Evolutionary conservation across 2,888 invertebrate species (phyloP).

Genomic region (Melanchra persicariae): DNA sequence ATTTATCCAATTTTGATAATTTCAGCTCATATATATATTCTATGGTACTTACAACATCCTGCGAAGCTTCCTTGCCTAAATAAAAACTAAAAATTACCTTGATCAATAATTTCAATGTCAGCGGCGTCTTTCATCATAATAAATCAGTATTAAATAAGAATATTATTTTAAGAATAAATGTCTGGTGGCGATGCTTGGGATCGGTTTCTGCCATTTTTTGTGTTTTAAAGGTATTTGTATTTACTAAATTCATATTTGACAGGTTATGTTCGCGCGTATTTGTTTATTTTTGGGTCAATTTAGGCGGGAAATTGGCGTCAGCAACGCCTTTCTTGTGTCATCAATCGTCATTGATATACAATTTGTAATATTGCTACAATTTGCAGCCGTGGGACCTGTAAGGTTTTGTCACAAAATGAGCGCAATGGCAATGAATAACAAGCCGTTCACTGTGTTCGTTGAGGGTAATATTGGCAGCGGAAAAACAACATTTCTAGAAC

Average conservation of each 20-base stretch:
- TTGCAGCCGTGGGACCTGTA: slow-evolving; percentile 64
- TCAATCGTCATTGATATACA: slow-evolving; percentile 9
- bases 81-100: slow-evolving; percentile 8
- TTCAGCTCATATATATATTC: too few species aligned
- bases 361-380: background rate
- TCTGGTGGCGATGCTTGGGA: slow-evolving; percentile 66
- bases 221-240: slow-evolving; percentile 78
- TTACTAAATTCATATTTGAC: slow-evolving; percentile 71
- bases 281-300: slow-evolving; percentile 77
- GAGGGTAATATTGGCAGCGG: slow-evolving; percentile 98
- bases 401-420: slow-evolving; percentile 77
- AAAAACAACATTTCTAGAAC: slow-evolving; percentile 96
- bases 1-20: too few species aligned
- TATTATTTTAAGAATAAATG: slow-evolving; percentile 51
- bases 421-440: slow-evolving; percentile 77
- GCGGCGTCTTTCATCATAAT: background rate
- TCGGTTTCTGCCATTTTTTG: slow-evolving; percentile 50
- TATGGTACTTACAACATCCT: background rate
- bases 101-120: slow-evolving; percentile 38
- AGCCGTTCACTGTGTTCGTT: slow-evolving; percentile 95
- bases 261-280: slow-evolving; percentile 74
- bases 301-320: slow-evolving; percentile 79
- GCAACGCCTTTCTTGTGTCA: slow-evolving; percentile 20
- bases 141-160: slow-evolving; percentile 6
- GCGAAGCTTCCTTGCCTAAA: background rate